Conservation (phyloP, 2,113 vertebrate species). For the Chaetorhynchus papuensis region DNA sequence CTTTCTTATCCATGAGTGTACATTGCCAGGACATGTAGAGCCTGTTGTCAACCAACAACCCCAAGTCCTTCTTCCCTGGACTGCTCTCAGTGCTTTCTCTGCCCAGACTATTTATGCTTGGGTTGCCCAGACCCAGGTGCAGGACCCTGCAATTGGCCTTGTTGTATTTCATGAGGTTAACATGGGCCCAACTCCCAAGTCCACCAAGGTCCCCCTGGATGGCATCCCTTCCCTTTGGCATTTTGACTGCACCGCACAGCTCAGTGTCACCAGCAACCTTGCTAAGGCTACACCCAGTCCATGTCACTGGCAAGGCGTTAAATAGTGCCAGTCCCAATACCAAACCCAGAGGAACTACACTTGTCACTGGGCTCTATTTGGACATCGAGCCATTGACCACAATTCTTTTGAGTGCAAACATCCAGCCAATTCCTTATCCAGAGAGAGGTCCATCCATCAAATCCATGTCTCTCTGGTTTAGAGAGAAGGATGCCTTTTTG, state of each 20-base stretch:
- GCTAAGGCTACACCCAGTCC: background rate
- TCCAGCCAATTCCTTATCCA: background rate
- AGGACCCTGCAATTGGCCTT: background rate
- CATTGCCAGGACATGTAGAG: background rate
- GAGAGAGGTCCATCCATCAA: background rate
- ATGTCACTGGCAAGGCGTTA: background rate
- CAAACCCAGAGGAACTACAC: background rate
- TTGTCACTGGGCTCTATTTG: background rate
- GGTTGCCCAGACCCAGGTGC: background rate
- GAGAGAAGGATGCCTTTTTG: background rate
- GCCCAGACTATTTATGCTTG: background rate
- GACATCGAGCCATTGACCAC: background rate
- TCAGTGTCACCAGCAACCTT: background rate
- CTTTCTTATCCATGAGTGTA: background rate
- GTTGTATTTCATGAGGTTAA: background rate
- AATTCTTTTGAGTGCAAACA: background rate
- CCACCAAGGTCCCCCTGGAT: background rate
- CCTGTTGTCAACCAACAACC: background rate
- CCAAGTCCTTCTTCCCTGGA: background rate
- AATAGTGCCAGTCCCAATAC: background rate
- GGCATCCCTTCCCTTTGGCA: rapidly evolving
- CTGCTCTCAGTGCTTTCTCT: background rate
- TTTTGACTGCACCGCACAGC: rapidly evolving
- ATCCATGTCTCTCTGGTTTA: background rate
- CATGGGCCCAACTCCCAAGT: background rate